Percentiles rank a stretch among this genome's conserved stretches.
These are phyloP conservation scores for Leiothrix lutea DNA, from an alignment of 2,113 vertebrate genomes.

Conservation along the genomic window DNA sequence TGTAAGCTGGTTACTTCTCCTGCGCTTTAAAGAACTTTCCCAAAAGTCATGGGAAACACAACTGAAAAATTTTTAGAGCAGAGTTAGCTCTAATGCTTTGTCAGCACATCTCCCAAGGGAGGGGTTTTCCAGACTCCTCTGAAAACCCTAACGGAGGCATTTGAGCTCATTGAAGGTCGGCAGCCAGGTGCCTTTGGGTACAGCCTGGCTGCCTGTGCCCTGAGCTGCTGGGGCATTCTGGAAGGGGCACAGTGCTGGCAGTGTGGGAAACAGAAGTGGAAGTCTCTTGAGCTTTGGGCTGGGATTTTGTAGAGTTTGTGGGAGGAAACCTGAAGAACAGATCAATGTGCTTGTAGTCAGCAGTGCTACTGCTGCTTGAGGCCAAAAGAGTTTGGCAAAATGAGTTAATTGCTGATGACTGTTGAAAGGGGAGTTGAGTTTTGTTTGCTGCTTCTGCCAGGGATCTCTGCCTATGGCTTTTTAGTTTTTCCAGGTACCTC, in stretches of 20 bases:
- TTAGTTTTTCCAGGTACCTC: background rate
- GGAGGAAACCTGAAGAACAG: background rate
- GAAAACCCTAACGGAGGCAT: fast-evolving
- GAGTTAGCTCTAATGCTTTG: background rate
- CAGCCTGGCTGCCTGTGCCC: fast-evolving
- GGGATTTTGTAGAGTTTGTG: background rate
- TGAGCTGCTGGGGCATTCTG: background rate
- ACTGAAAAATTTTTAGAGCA: fast-evolving
- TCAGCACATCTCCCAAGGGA: background rate
- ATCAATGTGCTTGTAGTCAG: fast-evolving
- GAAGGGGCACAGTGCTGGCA: background rate
- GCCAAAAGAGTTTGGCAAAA: background rate
- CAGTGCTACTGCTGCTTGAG: background rate
- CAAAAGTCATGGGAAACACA: background rate
- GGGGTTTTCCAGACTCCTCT: background rate
- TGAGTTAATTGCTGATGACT: background rate
- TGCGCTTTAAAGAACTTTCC: too few relatives aligned
- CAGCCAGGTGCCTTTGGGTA: fast-evolving
- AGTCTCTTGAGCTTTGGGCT: background rate
- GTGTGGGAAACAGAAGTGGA: fast-evolving
- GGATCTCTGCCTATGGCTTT: background rate
- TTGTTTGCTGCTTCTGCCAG: background rate
- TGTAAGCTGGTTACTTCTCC: background rate
- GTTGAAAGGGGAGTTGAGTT: background rate
- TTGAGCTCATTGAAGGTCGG: fast-evolving